Evolutionary conservation across 2,888 invertebrate genomes (phyloP), one percentile per base, ranked within the genome.

Genomic region (Meta bourneti): DNA sequence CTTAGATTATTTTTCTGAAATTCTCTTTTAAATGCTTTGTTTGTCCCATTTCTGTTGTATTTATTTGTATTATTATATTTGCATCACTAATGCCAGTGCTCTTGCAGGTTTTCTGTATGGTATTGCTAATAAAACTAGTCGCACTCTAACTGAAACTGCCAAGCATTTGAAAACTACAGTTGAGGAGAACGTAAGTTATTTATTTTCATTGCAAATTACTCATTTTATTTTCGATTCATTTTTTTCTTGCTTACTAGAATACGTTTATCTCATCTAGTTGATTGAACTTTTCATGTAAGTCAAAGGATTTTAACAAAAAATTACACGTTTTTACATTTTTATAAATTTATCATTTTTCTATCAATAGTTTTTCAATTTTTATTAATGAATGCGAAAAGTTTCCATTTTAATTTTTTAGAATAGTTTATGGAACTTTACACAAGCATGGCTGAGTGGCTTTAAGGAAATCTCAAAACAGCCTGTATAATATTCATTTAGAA

Each of bases 131-230:
- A 98, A 98, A 96, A 99, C 99, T 91, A 98, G 98, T 70, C 98
- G 98, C 94, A 97, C 97, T 94, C 98, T 98, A 93, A 97, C 97
- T 95, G 98, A 98, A 95, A 98, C 98, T 92, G 97, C 97, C 93
- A 97, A 97, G 94, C 98, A 98, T 96, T 97, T 99, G 94, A 98
- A 99, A 96, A 98, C 98, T 95, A 97, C 98, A 94, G 98, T 99
- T 94, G 98, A 98, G 95, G 98, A 98, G 96, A 98, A 98, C 95
- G 98, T 98, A 95, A 97, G 97, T 93, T 61, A 48, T 49, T 72
- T 13, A 54, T 71, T 6, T 61, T 61, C 13, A 19, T 11, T 51
- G 74, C 7, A 78, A 70, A 70, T 80, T 48, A 80, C 13, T 9
- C 1, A 61, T 61, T 61, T 61, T 61, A 61, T 61, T 34, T 34